Percentiles rank a stretch among this genome's conserved stretches.
Evolutionary conservation across 1,140 invertebrate genomes (phyloP).

Genomic region (Drosophila arizonae): DNA sequence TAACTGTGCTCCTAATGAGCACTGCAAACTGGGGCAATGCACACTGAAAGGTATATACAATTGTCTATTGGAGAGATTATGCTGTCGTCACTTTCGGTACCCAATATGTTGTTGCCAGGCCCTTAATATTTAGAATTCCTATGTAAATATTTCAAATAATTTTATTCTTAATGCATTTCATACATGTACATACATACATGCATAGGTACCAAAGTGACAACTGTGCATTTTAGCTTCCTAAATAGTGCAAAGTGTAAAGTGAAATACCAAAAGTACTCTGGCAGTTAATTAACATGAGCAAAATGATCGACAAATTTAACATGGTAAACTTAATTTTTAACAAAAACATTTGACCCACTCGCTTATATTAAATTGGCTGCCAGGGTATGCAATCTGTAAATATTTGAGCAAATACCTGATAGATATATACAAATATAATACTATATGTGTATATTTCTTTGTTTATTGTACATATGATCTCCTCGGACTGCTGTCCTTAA

Average conservation of each 20-base stretch:
- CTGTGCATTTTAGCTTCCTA: slow-evolving; percentile 23
- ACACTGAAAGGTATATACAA: slow-evolving; percentile 83
- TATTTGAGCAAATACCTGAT: slow-evolving; percentile 50
- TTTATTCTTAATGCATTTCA: too few species aligned
- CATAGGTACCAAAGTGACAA: slow-evolving; percentile 55
- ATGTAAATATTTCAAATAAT: neutral
- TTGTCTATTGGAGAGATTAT: slow-evolving; percentile 33
- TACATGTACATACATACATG: neutral
- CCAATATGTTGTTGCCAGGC: slow-evolving; percentile 8
- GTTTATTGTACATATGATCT: slow-evolving; percentile 1
- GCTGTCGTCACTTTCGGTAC: slow-evolving; percentile 44
- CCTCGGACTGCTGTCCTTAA: neutral
- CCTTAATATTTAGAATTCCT: neutral
- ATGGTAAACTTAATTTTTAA: neutral
- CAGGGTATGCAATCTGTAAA: slow-evolving; percentile 34
- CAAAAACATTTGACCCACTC: neutral
- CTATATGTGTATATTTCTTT: neutral
- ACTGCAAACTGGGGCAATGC: slow-evolving; percentile 85
- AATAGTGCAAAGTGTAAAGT: slow-evolving; percentile 16
- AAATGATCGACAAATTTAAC: neutral
- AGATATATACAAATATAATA: neutral
- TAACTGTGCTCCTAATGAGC: slow-evolving; percentile 84
- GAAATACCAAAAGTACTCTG: neutral
- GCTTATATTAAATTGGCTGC: neutral
- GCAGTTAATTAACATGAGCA: neutral